Evolutionary conservation across 1,140 invertebrate genomes (phyloP), one percentile per base, ranked within the genome.

Genomic region (Nylanderia fulva): DNA sequence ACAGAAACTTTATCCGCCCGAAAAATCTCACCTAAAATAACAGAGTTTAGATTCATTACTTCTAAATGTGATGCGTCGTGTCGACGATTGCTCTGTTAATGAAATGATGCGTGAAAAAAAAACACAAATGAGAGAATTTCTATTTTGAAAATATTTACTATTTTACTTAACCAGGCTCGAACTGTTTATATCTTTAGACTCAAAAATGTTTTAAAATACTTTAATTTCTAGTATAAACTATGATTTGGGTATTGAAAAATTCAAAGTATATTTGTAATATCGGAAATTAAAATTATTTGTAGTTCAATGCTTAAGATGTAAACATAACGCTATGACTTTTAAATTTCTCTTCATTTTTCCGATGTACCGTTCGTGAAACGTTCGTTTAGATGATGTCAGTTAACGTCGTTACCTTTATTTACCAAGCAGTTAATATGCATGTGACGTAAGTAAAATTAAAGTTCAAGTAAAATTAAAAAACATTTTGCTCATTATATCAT

Each of bases 391-490:
- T 18, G 56, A 54, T 2, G 0, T 8, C 29, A 72, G 15, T 52
- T 18, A 71, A 1, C 56, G 15, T 1, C 21, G 15, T n/a, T n/a
- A 27, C 8, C 9, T 76, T 76, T 63, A 11, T 61, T 75, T 61
- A 75, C 18, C 36, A 5, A 63, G 18, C 0, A 18, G 5, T 42
- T 61, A 29, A 61, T 75, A 29, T 60, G 69, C n/a, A 72, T 24
- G 15, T 33, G 36, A 76, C 24, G 33, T 71, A 15, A 21, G 13
- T 18, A 56, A n/a, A n/a, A n/a, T n/a, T n/a, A n/a, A n/a, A n/a
- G n/a, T n/a, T n/a, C n/a, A n/a, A 18, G 15, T 54, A 7, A 75
- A 63, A 76, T 76, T 61, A 29, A 33, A 76, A 18, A 63, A 76
- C 61, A 45, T 45, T 42, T 45, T 27, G 39, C 72, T 76, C 18